Percentiles rank a stretch among this genome's conserved stretches.
These are phyloP conservation scores for Dendroctonus ponderosae DNA, from an alignment of 1,140 invertebrate species.

Conservation along the genomic window DNA sequence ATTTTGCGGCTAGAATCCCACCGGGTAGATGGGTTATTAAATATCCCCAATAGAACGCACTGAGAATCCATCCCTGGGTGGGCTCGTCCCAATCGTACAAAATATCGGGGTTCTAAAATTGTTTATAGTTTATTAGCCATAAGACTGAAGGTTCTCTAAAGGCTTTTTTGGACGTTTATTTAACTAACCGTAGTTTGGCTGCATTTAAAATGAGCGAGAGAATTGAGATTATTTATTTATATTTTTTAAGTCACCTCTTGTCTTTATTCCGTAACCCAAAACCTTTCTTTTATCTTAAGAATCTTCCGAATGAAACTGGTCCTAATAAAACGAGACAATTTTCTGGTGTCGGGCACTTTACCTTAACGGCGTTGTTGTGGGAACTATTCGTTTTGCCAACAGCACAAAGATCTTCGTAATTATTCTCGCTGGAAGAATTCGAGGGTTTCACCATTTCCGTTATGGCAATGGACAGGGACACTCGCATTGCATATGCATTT, in stretches of 20 bases:
- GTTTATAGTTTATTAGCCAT: neutral
- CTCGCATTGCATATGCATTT: constrained; percentile 85
- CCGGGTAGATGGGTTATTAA: constrained; percentile 72
- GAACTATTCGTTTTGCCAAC: constrained; percentile 13
- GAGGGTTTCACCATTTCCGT: constrained; percentile 69
- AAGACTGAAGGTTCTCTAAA: neutral
- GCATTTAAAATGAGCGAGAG: too few species aligned
- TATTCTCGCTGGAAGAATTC: constrained; percentile 20
- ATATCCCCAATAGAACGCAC: constrained; percentile 75
- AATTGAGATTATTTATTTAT: neutral
- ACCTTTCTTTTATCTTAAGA: neutral
- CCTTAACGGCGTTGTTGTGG: constrained; percentile 21
- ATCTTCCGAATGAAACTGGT: neutral
- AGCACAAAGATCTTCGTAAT: constrained; percentile 14
- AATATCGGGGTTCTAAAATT: constrained; percentile 37
- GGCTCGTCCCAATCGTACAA: constrained; percentile 64
- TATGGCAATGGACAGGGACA: constrained; percentile 85
- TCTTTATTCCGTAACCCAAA: neutral
- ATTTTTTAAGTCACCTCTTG: neutral
- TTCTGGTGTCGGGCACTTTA: constrained; percentile 7
- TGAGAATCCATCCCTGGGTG: constrained; percentile 63
- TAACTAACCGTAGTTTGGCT: neutral
- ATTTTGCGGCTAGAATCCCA: constrained; percentile 71
- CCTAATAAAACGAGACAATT: neutral
- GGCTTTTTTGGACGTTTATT: too few species aligned